These are phyloP conservation scores for Cephalopholis sonnerati DNA, from an alignment of 2,113 vertebrate species.

Conservation along the genomic window DNA sequence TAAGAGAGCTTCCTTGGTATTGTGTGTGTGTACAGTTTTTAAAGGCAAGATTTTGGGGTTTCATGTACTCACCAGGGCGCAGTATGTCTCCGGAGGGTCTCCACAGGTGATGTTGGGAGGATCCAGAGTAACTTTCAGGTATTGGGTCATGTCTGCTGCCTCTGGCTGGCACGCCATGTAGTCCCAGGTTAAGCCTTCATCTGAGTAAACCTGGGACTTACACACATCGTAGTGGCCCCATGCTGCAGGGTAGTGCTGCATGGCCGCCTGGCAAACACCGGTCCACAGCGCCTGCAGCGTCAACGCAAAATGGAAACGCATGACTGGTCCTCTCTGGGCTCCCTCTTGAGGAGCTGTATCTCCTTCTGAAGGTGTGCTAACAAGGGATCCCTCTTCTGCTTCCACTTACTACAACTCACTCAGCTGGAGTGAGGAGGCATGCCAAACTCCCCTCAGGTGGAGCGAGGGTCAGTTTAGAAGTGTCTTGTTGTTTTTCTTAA, in stretches of 20 bases:
- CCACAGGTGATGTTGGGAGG: conserved; percentile 98
- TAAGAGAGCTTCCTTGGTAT: conserved; percentile 1
- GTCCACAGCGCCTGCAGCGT: conserved; percentile 93
- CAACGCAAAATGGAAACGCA: conserved; percentile 93
- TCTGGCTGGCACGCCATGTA: conserved; percentile 99
- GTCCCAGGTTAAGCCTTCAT: conserved; percentile 98
- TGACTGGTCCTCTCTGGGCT: conserved; percentile 76
- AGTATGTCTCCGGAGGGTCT: conserved; percentile 97
- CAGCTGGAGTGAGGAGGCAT: conserved; percentile 82
- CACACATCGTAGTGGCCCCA: conserved; percentile 99
- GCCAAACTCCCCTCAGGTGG: conserved; percentile 73
- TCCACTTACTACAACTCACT: conserved; percentile 51
- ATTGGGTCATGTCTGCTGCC: conserved; percentile 97
- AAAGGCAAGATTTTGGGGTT: neutral
- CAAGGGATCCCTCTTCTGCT: conserved; percentile 48
- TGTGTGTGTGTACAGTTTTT: neutral
- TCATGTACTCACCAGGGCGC: conserved; percentile 91
- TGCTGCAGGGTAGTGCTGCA: conserved; percentile 94
- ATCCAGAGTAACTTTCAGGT: conserved; percentile 94
- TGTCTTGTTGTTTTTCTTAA: conserved; percentile 3
- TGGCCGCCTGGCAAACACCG: conserved; percentile 89
- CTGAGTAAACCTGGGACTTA: conserved; percentile 95
- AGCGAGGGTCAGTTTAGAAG: conserved; percentile 31
- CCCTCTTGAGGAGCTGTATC: conserved; percentile 39
- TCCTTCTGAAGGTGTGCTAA: conserved; percentile 44